phyloP scores from a whole-genome alignment of 2,888 invertebrate genomes.

The Drosophila tripunctata region DNA sequence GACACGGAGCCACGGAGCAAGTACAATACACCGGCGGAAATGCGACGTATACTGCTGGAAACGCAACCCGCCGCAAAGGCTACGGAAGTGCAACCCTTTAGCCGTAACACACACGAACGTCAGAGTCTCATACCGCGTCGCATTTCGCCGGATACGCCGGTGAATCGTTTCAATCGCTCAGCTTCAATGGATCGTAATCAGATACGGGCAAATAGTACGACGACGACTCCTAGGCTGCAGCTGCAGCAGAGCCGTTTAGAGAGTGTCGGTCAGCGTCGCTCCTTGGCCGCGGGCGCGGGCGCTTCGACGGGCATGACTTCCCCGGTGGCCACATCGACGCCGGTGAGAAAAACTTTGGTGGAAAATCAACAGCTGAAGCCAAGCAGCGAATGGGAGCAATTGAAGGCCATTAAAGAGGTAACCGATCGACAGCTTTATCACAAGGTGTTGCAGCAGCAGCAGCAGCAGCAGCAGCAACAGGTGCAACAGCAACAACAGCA shows the following conservation, averaged over 20 bases:
- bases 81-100: no score
- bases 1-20: slow-evolving; percentile 7
- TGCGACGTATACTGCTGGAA: slow-evolving; percentile 82
- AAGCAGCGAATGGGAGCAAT: slow-evolving; percentile 81
- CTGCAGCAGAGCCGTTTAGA: slow-evolving; percentile 48
- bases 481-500: slow-evolving; percentile 34
- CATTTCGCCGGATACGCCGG: slow-evolving; percentile 50
- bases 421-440: slow-evolving; percentile 82
- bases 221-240: no score
- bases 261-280: slow-evolving; percentile 55
- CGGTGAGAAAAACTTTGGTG: slow-evolving; percentile 25
- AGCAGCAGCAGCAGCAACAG: slow-evolving; percentile 37
- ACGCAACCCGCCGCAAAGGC: no score
- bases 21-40: slow-evolving; percentile 53
- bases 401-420: slow-evolving; percentile 82
- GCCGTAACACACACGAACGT: slow-evolving; percentile 70
- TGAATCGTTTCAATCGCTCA: slow-evolving; percentile 69
- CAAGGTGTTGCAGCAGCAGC: slow-evolving; percentile 78
- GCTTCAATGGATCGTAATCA: slow-evolving; percentile 82
- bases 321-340: slow-evolving; percentile 61
- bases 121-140: slow-evolving; percentile 80
- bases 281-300: slow-evolving; percentile 27
- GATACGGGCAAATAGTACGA: no score
- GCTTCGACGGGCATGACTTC: slow-evolving; percentile 14
- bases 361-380: slow-evolving; percentile 1